Conservation (phyloP, 2,888 invertebrate species). For the Gnatocerus cornutus region DNA sequence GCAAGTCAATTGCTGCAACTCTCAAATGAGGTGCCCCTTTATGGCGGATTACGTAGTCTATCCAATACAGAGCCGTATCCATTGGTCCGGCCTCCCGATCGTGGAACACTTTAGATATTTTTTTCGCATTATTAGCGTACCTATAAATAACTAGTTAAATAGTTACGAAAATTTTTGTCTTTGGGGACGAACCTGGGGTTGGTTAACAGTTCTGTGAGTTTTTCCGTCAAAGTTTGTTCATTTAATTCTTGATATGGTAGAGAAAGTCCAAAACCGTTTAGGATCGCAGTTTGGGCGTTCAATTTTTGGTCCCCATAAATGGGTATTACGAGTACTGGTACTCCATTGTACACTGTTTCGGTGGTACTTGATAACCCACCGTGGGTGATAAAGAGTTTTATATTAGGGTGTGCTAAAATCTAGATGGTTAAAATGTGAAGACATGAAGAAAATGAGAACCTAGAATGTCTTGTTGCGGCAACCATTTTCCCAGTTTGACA, state of each 20-base stretch:
- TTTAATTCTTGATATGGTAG: conserved; percentile 63
- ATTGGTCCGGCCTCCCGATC: conserved; percentile 36
- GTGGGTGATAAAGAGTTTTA: conserved; percentile 71
- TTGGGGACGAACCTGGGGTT: conserved; percentile 54
- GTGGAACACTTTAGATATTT: conserved; percentile 37
- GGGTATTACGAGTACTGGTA: conserved; percentile 73
- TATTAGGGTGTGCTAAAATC: conserved; percentile 69
- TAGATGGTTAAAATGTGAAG: neutral
- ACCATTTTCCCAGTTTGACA: conserved; percentile 66
- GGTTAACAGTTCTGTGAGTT: conserved; percentile 60
- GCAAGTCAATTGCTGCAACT: conserved; percentile 34
- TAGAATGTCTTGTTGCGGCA: conserved; percentile 63
- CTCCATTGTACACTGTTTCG: conserved; percentile 71
- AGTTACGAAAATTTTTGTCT: neutral
- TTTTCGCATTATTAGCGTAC: conserved; percentile 29
- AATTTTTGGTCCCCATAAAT: conserved; percentile 73
- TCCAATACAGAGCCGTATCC: conserved; percentile 44
- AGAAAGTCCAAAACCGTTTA: neutral
- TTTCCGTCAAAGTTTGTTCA: conserved; percentile 60
- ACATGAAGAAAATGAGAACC: conserved; percentile 26
- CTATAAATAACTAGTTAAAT: conserved; percentile 12
- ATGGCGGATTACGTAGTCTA: conserved; percentile 42
- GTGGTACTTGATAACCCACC: conserved; percentile 72
- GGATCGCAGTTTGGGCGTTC: conserved; percentile 60
- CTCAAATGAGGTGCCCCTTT: conserved; percentile 42